These are phyloP conservation scores for Nesidiocoris tenuis DNA, from an alignment of 2,888 invertebrate genomes.

Conservation along the genomic window DNA sequence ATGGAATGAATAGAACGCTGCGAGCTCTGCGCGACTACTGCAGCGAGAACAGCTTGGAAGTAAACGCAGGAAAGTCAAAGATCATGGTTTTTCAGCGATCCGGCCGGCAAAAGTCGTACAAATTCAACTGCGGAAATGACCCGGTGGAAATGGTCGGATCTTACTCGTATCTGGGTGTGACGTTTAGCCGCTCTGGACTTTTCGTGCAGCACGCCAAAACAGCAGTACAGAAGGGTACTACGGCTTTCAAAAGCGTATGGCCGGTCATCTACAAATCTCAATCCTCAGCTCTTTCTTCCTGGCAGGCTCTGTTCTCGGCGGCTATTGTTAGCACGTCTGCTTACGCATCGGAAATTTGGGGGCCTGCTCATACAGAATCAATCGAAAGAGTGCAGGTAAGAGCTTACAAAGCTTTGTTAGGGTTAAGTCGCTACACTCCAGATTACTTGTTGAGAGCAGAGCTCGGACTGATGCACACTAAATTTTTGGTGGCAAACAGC, in stretches of 20 bases:
- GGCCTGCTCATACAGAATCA: not conserved
- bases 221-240: not conserved
- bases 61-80: slow-evolving; percentile 17
- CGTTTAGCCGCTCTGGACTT: not conserved
- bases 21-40: slow-evolving; percentile 17
- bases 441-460: not conserved
- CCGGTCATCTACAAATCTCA: not conserved
- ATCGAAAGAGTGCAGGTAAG: not conserved
- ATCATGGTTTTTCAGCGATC: not conserved
- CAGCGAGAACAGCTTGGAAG: slow-evolving; percentile 4
- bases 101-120: not conserved
- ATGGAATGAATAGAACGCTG: not conserved
- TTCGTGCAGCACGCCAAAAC: not conserved
- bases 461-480: not conserved
- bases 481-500: not conserved
- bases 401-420: not conserved
- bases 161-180: not conserved
- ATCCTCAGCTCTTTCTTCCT: not conserved
- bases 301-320: not conserved
- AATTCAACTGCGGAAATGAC: not conserved
- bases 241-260: not conserved
- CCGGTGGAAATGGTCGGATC: not conserved
- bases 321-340: not conserved
- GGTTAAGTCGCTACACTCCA: not conserved
- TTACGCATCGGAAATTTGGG: not conserved